Evolutionary conservation across 2,888 invertebrate genomes (phyloP), one percentile per base, ranked within the genome.

Genomic region (Lasius platythorax): DNA sequence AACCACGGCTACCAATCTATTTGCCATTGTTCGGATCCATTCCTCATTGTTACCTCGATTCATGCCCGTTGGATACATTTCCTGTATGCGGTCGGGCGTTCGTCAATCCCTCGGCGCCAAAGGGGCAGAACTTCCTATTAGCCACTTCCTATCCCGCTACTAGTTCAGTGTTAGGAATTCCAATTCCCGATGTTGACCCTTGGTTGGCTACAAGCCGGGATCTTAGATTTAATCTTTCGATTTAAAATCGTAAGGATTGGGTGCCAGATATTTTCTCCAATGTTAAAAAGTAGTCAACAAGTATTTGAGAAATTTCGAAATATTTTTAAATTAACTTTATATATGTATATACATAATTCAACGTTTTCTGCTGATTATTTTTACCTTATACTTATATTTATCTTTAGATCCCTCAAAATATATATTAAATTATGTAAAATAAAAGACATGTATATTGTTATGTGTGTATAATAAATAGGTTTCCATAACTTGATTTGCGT

Each of bases 81-180:
- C 89, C 89, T 85, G 87, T n/a, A 67, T 63, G 81, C 70, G 40
- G 75, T 40, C 33, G 66, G 63, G 67, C 73, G 73, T 72, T 64
- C 83, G 50, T 72, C 83, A 46, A 75, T 23, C 50, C 63, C 63
- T 79, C 82, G 53, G 33, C 3, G 43, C 58, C 23, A 78, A 82
- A 75, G 82, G 53, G 46, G 58, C 82, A 76, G 85, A 88, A 90
- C 88, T 90, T 90, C 87, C 90, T 90, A 90, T 90, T 90, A 88
- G 85, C 76, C 87, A 88, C 87, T 89, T 90, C 87, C 90, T 85
- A 76, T 73, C 74, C 56, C 40, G 67, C 43, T 81, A 67, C 43
- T 81, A 67, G 61, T 73, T 78, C 67, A 40, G 61, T 68, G 61
- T 63, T 70, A 66, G 86, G 81, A 84, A 88, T 86, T 82, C 81